phyloP scores from a whole-genome alignment of 2,113 vertebrate genomes.

The Psittacula cyanocephala region DNA sequence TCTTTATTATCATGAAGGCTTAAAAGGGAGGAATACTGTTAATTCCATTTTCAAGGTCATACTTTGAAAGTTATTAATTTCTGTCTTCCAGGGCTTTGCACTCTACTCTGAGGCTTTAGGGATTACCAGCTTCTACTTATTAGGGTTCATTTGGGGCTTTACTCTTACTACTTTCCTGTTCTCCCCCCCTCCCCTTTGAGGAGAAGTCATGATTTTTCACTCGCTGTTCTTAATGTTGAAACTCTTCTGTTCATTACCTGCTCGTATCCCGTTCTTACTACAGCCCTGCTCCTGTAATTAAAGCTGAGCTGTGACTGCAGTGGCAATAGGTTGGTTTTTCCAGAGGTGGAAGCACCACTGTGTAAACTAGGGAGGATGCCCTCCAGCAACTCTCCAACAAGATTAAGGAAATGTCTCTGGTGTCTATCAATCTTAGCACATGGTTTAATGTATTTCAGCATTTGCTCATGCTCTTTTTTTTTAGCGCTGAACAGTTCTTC shows the following conservation, averaged over 20 bases:
- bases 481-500: slow-evolving; percentile 26
- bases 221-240: slow-evolving; percentile 21
- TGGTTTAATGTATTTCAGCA: slow-evolving; percentile 39
- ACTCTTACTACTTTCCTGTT: neutral
- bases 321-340: slow-evolving; percentile 18
- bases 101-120: slow-evolving; percentile 68
- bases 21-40: slow-evolving; percentile 71
- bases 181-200: neutral
- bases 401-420: slow-evolving; percentile 58
- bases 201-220: slow-evolving; percentile 7
- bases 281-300: slow-evolving; percentile 29
- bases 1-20: slow-evolving; percentile 73
- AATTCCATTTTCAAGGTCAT: slow-evolving; percentile 77
- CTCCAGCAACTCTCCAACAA: slow-evolving; percentile 50
- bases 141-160: slow-evolving; percentile 33
- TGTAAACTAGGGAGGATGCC: slow-evolving; percentile 5
- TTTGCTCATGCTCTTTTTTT: slow-evolving; percentile 17
- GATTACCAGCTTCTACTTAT: slow-evolving; percentile 64
- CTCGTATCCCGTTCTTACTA: neutral
- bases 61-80: slow-evolving; percentile 77
- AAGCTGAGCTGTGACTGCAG: neutral
- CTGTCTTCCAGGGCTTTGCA: slow-evolving; percentile 61
- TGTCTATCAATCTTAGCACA: slow-evolving; percentile 54
- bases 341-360: neutral
- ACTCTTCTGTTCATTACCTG: neutral